Conservation (phyloP, 2,113 vertebrate species). For the Ptyas mucosa region DNA sequence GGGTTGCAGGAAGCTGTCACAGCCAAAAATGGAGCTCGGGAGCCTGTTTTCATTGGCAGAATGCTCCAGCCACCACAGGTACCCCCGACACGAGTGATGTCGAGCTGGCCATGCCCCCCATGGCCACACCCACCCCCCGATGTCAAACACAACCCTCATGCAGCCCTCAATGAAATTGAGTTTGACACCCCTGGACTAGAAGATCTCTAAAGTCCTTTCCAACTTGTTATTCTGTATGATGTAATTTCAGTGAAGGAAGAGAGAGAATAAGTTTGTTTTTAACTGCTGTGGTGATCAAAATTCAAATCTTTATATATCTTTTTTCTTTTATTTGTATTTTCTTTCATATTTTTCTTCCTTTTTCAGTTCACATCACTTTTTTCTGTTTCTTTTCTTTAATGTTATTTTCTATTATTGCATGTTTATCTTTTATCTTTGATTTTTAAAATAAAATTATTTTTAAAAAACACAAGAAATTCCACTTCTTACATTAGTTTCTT, state of each 20-base stretch:
- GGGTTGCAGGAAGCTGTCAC: no score
- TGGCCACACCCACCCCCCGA: no score
- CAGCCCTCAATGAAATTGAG: no score
- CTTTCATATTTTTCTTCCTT: neutral
- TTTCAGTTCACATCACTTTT: neutral
- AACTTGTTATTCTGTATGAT: no score
- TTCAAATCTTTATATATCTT: neutral
- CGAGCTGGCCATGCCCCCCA: no score
- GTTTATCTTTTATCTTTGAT: neutral
- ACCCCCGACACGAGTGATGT: no score
- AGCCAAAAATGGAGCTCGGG: no score
- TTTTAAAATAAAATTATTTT: neutral
- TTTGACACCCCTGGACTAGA: no score
- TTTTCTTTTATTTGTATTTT: neutral
- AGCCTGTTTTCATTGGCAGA: no score
- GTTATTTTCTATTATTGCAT: neutral
- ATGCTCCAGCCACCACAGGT: no score
- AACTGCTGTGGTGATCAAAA: neutral
- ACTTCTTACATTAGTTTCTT: neutral
- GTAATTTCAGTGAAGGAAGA: neutral
- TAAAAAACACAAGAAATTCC: neutral
- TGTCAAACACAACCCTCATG: no score
- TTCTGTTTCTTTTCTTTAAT: neutral
- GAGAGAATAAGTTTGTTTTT: neutral
- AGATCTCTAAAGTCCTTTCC: no score